Evolutionary conservation across 92 coral and sea anemone species (phyloP).

Genomic region (Micromussa lordhowensis): DNA sequence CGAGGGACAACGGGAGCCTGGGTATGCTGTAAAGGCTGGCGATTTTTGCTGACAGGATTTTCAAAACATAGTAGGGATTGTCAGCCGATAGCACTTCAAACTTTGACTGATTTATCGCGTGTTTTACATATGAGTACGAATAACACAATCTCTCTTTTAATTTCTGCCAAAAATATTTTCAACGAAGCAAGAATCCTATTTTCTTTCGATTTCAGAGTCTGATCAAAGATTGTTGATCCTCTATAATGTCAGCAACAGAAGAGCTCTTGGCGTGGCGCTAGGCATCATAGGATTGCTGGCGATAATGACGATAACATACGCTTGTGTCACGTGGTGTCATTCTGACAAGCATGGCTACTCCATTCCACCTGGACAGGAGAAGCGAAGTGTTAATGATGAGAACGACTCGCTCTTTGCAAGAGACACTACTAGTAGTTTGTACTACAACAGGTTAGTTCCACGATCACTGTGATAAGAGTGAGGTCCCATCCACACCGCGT

Average conservation of each 20-base stretch:
- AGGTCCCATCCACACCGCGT: no score
- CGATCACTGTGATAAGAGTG: neutral
- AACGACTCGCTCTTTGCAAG: slow-evolving; percentile 10
- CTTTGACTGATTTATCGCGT: no score
- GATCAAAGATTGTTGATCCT: slow-evolving; percentile 27
- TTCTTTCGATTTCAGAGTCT: slow-evolving; percentile 26
- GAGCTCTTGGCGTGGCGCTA: slow-evolving; percentile 71
- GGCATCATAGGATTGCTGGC: slow-evolving; percentile 72
- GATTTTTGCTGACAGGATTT: no score
- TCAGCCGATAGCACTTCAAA: no score
- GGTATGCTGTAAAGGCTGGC: no score
- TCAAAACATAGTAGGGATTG: no score
- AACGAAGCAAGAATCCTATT: neutral
- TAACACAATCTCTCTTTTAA: no score
- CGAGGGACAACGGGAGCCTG: neutral
- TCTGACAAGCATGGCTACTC: slow-evolving; percentile 59
- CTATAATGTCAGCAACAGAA: slow-evolving; percentile 43
- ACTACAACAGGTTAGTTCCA: slow-evolving; percentile 51
- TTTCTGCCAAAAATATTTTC: neutral
- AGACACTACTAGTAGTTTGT: slow-evolving; percentile 18
- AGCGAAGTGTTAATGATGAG: slow-evolving; percentile 22
- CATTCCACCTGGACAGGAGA: slow-evolving; percentile 43
- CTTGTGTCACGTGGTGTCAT: slow-evolving; percentile 67
- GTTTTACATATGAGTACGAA: no score
- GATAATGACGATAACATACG: slow-evolving; percentile 50